phyloP scores from a whole-genome alignment of 2,797 vertebrate species.

The Oreortyx pictus region DNA sequence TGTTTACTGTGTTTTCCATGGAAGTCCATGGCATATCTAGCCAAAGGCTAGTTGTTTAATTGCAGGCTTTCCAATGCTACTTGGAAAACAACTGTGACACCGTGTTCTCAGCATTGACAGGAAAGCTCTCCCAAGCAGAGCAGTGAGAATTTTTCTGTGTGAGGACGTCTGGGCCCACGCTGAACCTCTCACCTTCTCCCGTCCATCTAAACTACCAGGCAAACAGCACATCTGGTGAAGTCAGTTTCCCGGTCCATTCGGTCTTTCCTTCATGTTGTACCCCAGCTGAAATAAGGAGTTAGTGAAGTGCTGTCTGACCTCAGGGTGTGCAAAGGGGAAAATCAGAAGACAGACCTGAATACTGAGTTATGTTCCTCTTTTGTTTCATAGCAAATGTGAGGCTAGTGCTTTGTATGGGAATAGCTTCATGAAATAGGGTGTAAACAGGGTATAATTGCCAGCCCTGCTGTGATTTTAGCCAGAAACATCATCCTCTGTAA shows the following conservation, averaged over 20 bases:
- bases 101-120: accelerated
- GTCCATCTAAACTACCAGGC: accelerated
- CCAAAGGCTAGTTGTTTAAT: conserved; percentile 31
- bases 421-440: not conserved
- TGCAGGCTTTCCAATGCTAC: not conserved
- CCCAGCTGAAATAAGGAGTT: not conserved
- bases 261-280: not conserved
- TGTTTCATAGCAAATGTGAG: not conserved
- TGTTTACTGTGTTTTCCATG: conserved; percentile 19
- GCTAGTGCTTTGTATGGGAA: not conserved
- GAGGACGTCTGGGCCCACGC: accelerated
- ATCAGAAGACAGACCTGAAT: not conserved
- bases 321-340: not conserved
- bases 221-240: not conserved
- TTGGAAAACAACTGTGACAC: not conserved
- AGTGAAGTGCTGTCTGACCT: not conserved
- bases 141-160: not conserved
- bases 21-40: not conserved
- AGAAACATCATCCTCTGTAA: not conserved
- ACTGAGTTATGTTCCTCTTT: not conserved
- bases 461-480: not conserved
- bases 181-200: not conserved
- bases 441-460: not conserved
- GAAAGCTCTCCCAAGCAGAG: not conserved
- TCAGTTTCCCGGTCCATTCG: not conserved